These are phyloP conservation scores for Drosophila sp. DNA, from an alignment of 1,140 invertebrate species.

Conservation along the genomic window DNA sequence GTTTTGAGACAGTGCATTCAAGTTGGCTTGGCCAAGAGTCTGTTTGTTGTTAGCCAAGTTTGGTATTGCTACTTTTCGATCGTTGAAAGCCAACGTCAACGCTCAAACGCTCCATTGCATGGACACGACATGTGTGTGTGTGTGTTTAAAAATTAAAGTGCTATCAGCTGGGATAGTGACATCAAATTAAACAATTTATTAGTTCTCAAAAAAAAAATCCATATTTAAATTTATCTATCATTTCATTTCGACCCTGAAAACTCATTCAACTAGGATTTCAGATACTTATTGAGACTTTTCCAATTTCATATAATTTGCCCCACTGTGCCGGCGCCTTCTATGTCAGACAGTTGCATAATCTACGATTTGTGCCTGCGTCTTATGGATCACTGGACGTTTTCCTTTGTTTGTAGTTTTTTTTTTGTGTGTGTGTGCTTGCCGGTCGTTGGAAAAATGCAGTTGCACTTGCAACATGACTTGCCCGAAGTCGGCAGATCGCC, in stretches of 20 bases:
- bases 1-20: slow-evolving; percentile 10
- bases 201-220: neutral
- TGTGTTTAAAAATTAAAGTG: neutral
- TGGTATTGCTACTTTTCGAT: slow-evolving; percentile 24
- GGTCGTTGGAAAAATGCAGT: slow-evolving; percentile 48
- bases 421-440: slow-evolving; percentile 15
- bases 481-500: neutral
- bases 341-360: slow-evolving; percentile 50
- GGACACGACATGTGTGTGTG: slow-evolving; percentile 23
- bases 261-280: neutral
- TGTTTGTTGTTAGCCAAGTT: slow-evolving; percentile 56
- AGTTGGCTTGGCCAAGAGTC: slow-evolving; percentile 47
- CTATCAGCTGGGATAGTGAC: slow-evolving; percentile 10
- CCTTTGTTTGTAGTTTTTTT: neutral
- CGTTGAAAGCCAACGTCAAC: slow-evolving; percentile 65
- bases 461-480: slow-evolving; percentile 76
- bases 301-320: slow-evolving; percentile 41
- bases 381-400: slow-evolving; percentile 35
- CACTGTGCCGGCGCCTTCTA: slow-evolving; percentile 32
- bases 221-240: neutral
- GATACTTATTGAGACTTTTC: neutral
- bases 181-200: neutral
- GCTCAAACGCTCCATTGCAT: slow-evolving; percentile 63
- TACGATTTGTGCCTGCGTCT: slow-evolving; percentile 6
- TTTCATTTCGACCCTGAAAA: neutral